Base-by-base conservation (phyloP, 1,140 invertebrate genomes). In the Sycobia sp. region DNA sequence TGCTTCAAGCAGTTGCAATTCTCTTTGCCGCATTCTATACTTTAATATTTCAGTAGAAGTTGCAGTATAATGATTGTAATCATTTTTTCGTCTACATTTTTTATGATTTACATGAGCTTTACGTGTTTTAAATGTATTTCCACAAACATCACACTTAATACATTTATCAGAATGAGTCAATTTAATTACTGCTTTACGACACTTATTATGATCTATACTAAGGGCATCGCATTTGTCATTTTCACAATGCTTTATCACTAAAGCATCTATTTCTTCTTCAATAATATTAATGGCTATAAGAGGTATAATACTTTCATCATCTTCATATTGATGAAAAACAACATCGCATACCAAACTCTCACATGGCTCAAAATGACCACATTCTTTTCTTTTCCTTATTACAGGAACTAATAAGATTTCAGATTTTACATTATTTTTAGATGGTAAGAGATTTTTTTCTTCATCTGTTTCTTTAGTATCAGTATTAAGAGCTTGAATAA, bases 151-250 rank as follows among this genome's bases (percentile, higher is more conserved):
- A 32, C 80, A 82, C 5, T 34, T 50, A 4, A 59, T 69, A 2
- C 58, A 58, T 29, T 57, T 65, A 50, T 80, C 75, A 25, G 68
- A 77, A 2, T 67, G 71, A 25, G 80, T 36, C 5, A 80, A 59
- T 39, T 65, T 44, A 23, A 81, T 62, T 4, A 60, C n/a, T 7
- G 71, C 74, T 32, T 72, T 69, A n/a, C 76, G 73, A 66, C 80
- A 80, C 36, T 71, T 63, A 67, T 80, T 59, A 59, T 82, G 77
- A 32, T 82, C 79, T 22, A 81, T 78, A 34, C 73, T 81, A 1
- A 81, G 58, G 3, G 80, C 73, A 50, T 82, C 80, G 36, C 79
- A 81, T 7, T 55, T 56, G 5, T 65, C 8, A 41, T 77, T 73
- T 1, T 53, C 14, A 54, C 80, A 80, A 23, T 82, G 80, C 27